phyloP scores from a whole-genome alignment of 2,888 invertebrate genomes.

The Nymphalis c-album region DNA sequence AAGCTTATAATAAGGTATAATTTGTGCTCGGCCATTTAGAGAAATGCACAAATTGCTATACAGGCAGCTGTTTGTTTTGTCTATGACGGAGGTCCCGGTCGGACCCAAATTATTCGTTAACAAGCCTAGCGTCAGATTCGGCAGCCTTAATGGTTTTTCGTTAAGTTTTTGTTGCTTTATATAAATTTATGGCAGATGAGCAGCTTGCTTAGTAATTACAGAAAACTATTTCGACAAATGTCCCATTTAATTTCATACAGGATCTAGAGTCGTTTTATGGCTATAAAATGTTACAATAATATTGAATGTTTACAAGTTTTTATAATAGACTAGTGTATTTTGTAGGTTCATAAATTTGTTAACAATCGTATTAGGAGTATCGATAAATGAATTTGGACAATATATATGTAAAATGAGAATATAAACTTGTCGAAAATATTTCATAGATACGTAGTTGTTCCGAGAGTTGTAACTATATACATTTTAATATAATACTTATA shows the following conservation, averaged over 20 bases:
- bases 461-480: no score
- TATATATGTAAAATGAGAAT: no score
- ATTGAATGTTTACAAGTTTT: neutral
- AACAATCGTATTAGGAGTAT: no score
- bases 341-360: no score
- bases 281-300: neutral
- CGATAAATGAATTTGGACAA: no score
- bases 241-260: slow-evolving; percentile 18
- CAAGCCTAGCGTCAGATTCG: slow-evolving; percentile 81
- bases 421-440: no score
- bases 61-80: slow-evolving; percentile 81
- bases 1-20: slow-evolving; percentile 82
- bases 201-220: slow-evolving; percentile 68
- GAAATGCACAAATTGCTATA: slow-evolving; percentile 79
- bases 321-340: neutral
- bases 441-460: no score
- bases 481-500: no score
- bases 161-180: slow-evolving; percentile 77
- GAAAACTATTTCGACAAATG: slow-evolving; percentile 52
- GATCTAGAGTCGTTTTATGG: neutral
- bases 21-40: slow-evolving; percentile 81
- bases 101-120: slow-evolving; percentile 78
- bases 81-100: slow-evolving; percentile 78
- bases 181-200: slow-evolving; percentile 72
- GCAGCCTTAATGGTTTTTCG: slow-evolving; percentile 81